Base-by-base conservation (phyloP, 2,888 invertebrate genomes). In the Brenthis ino region DNA sequence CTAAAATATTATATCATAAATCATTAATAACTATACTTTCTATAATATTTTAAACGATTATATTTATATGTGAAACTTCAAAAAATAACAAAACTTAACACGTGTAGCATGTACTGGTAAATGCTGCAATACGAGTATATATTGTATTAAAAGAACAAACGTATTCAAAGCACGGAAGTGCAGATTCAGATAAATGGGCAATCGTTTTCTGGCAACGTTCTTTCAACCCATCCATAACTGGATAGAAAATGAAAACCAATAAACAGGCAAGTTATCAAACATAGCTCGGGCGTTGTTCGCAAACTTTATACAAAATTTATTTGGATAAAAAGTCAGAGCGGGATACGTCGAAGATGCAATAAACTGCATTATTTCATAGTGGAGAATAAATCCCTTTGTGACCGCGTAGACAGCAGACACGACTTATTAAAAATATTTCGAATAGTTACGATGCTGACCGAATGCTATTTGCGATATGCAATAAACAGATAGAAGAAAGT, bases 281-380 rank as follows among this genome's bases (percentile, higher is more conserved):
- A 48, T 60, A 20, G 60, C 53, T 54, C 33, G n/a, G 5, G 60
- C 50, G 55, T 51, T 67, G 67, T 67, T 54, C 20, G 60, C 56
- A 67, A 64, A 60, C 64, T 70, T 24, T 64, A 68, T 54, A 67
- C 60, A 60, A 67, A 70, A 64, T 64, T 67, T 60, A n/a, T 58
- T 67, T 47, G 51, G 47, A 60, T 51, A 67, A 70, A 64, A 64
- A 70, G 67, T 43, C 67, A 67, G 55, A 33, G 64, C 24, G 55
- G 65, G 71, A 72, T 78, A 77, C 73, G 79, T 77, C 70, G 71
- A 77, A 78, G 73, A 72, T 66, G 70, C 76, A 76, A 78, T 79
- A 78, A 78, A 79, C 72, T 77, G 75, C 74, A 76, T 80, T 80
- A 79, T 79, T 79, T 79, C 77, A 79, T 77, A 75, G 71, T 51